Evolutionary conservation across 2,113 vertebrate genomes (phyloP), one percentile per base, ranked within the genome.

Genomic region (Labeo catla): DNA sequence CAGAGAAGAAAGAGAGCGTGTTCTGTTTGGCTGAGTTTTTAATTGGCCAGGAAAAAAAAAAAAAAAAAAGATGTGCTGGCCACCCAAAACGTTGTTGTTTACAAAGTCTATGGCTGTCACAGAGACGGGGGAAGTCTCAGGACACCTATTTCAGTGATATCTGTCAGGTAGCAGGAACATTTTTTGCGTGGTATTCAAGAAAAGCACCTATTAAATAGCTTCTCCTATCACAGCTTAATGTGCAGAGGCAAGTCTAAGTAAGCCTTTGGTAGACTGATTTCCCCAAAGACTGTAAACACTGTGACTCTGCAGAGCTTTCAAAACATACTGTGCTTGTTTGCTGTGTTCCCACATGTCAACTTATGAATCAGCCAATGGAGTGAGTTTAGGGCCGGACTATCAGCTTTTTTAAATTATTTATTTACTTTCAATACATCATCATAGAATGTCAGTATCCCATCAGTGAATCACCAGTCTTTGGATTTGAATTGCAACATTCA

Each of bases 281-380:
- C 77, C 54, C 57, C 57, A 8, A 80, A 61, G 54, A 63, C 54
- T 45, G 50, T 57, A 45, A 79, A 61, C 34, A 79, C 34, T 43
- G 54, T n/a, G 52, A 21, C 54, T 80, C 76, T 10, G 16, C 59
- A 36, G 34, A 59, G 50, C 34, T 79, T 78, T 59, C 16, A 78
- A 59, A 59, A 59, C 76, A 61, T 49, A 52, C 52, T 79, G 76
- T 59, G 39, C 21, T 79, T 79, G 49, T 54, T 36, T 78, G 16
- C 57, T 21, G 76, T 9, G 50, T 34, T 59, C 54, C 76, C 5
- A 59, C 39, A 15, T 68, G 21, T 74, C 21, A 49, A 23, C n/a
- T 49, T 12, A 23, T 49, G 21, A 49, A 47, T 49, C 43, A 23
- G 21, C 21, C 43, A 74, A 49, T 74, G 72, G 11, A 0, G 1